phyloP scores from a whole-genome alignment of 2,113 vertebrate genomes.

The Accipiter virgatus region DNA sequence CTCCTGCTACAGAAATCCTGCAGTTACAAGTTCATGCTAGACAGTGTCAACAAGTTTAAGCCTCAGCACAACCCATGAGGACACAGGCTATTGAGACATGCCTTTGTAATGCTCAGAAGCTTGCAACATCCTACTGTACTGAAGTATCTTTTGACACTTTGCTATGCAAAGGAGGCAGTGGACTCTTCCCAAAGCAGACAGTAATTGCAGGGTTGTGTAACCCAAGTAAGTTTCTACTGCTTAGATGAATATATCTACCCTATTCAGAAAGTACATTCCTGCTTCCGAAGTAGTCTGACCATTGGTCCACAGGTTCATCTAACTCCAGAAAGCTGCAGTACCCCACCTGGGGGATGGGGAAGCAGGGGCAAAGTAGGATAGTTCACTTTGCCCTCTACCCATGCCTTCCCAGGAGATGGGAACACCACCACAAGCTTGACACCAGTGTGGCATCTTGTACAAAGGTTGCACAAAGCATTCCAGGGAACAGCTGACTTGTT shows the following conservation, averaged over 20 bases:
- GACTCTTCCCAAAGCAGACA: background rate
- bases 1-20: background rate
- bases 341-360: background rate
- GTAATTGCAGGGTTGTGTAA: background rate
- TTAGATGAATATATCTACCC: background rate
- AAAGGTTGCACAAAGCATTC: background rate
- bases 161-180: background rate
- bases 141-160: background rate
- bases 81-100: background rate
- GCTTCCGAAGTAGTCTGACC: background rate
- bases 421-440: background rate
- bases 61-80: background rate
- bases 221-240: background rate
- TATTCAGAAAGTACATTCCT: background rate
- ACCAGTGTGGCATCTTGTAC: rapidly evolving
- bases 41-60: background rate
- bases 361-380: background rate
- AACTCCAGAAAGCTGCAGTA: background rate
- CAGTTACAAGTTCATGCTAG: background rate
- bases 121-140: background rate
- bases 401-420: background rate
- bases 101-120: background rate
- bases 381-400: background rate
- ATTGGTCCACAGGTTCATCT: background rate
- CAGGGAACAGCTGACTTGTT: background rate